These are phyloP conservation scores for Calameuta filiformis DNA, from an alignment of 2,888 invertebrate species.

Conservation along the genomic window DNA sequence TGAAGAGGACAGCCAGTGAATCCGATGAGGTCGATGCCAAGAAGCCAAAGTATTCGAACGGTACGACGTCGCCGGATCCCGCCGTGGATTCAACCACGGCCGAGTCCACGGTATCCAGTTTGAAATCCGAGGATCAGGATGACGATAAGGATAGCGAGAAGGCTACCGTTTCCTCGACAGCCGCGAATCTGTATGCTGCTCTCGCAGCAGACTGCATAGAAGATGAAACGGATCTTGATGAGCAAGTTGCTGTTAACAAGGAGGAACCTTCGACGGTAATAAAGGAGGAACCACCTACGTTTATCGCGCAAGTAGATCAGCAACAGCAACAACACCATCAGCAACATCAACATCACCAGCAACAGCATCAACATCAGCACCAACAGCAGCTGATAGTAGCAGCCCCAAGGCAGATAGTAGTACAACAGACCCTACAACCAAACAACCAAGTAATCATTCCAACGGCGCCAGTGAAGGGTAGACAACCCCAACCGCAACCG, in stretches of 20 bases:
- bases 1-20: conserved; percentile 64
- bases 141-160: conserved; percentile 68
- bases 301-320: conserved; percentile 28
- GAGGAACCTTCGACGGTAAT: conserved; percentile 34
- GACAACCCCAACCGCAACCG: conserved; percentile 49
- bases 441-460: conserved; percentile 59
- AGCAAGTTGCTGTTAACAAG: conserved; percentile 49
- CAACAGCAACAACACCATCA: conserved; percentile 63
- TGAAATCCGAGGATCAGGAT: conserved; percentile 66
- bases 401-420: conserved; percentile 69
- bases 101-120: conserved; percentile 67
- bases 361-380: conserved; percentile 57
- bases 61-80: conserved; percentile 60
- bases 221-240: conserved; percentile 75
- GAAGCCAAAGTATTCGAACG: conserved; percentile 63
- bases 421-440: conserved; percentile 59
- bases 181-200: conserved; percentile 87
- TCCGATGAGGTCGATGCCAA: conserved; percentile 66
- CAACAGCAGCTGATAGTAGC: conserved; percentile 58
- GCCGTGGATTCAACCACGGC: conserved; percentile 61
- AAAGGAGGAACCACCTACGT: conserved; percentile 41
- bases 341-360: conserved; percentile 55
- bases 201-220: conserved; percentile 86
- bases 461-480: conserved; percentile 47
- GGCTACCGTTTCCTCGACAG: conserved; percentile 81